Base-by-base conservation (phyloP, 2,797 vertebrate genomes). In the Halcyon leucocephala region DNA sequence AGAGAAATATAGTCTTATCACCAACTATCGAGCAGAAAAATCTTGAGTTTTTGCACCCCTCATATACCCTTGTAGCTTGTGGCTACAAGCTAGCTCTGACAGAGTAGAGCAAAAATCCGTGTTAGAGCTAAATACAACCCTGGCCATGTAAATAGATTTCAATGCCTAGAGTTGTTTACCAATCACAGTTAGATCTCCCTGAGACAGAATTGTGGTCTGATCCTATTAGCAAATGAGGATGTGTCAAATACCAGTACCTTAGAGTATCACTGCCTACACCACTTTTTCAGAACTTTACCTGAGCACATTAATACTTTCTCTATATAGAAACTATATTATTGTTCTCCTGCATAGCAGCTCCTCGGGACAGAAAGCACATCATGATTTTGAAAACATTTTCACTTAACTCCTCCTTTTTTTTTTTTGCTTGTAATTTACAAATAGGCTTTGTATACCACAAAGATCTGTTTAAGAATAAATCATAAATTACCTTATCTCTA, bases 401-500 rank as follows among this genome's bases (percentile, higher is more conserved):
- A 78, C 31, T 76, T 82, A 70, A 92, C 12, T 82, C 17, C 31
- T 79, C 14, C 9, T 35, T 18, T 49, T 31, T 76, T 20, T 81
- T 42, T 44, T 93, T 82, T 82, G 5, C 31, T 64, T 24, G 25
- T 77, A 54, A 44, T 77, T 94, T 86, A 91, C 55, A 88, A 83
- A 57, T 14, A 78, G 10, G 12, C 19, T 83, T 71, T 65, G 41
- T 61, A 90, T 24, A 61, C 9, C 42, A 88, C 41, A 60, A 64
- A 86, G 19, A 69, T 81, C 44, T 51, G 71, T 39, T 64, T 70
- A 82, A 91, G 46, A 89, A 92, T 65, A 95, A 95, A 93, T 82
- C 33, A 33, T 52, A 91, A 93, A 20, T 84, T 97, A 98, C 98
- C 97, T 97, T 95, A 98, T 96, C 95, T 98, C 96, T 77, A 98